A percentile compares a stretch with the other conserved stretches of the same genome.
Evolutionary conservation across 2,113 vertebrate species (phyloP).

Genomic region (Propithecus coquereli): DNA sequence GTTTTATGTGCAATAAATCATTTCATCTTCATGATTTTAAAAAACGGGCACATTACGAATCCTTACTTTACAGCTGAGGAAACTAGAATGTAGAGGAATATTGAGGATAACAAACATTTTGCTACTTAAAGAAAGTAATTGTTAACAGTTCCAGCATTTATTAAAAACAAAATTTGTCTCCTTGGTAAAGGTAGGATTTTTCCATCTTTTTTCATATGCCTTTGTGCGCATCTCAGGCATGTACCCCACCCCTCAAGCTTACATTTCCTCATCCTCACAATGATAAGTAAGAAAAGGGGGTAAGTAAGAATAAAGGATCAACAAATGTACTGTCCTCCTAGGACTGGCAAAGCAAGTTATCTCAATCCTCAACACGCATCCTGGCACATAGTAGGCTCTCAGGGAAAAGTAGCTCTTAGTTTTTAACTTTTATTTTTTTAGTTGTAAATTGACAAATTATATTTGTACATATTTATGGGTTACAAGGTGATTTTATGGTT

Average conservation of each 20-base stretch:
- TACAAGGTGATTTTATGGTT: neutral
- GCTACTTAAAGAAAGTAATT: neutral
- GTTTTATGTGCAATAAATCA: conserved; percentile 11
- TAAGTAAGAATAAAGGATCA: neutral
- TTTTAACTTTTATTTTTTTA: neutral
- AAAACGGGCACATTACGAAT: neutral
- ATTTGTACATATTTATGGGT: neutral
- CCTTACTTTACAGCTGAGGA: neutral
- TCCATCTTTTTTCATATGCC: neutral
- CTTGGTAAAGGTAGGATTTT: neutral
- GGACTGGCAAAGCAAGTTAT: neutral
- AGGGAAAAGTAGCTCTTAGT: too few relatives aligned
- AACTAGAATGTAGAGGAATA: neutral
- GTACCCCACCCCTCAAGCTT: rapidly evolving
- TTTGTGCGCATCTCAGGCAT: neutral
- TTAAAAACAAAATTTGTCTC: neutral
- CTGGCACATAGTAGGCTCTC: neutral
- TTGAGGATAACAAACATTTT: neutral
- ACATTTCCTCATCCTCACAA: neutral
- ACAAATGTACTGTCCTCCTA: neutral
- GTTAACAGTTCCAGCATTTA: neutral
- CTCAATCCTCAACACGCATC: neutral
- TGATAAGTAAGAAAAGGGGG: neutral
- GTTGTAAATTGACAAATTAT: neutral
- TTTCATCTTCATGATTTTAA: neutral